These are phyloP conservation scores for Montipora cactus DNA, from an alignment of 64 coral and sea anemone species.

Conservation along the genomic window DNA sequence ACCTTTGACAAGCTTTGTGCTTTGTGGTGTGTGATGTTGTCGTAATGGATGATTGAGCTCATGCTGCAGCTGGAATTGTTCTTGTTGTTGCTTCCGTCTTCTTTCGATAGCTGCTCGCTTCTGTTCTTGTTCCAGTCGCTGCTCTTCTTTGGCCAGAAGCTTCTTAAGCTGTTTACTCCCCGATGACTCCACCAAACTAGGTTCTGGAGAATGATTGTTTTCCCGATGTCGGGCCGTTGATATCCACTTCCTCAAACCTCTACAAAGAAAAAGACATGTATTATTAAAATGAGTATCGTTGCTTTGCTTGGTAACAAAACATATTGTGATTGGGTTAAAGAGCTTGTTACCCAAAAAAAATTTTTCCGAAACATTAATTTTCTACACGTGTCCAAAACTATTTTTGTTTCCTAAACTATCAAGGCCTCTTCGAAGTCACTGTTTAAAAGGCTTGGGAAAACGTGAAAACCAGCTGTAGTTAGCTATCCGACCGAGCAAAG, in stretches of 20 bases:
- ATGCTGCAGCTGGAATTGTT: constrained; percentile 79
- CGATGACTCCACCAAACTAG: neutral
- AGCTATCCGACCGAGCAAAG: too few species aligned
- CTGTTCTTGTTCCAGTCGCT: constrained; percentile 70
- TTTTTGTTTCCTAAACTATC: too few species aligned
- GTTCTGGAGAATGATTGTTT: neutral
- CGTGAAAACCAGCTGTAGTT: too few species aligned
- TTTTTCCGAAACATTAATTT: too few species aligned
- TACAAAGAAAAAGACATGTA: neutral
- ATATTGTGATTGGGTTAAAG: too few species aligned
- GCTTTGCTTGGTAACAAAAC: too few species aligned
- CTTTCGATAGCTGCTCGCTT: constrained; percentile 77
- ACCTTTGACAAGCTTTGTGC: constrained; percentile 59
- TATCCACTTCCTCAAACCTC: constrained; percentile 10
- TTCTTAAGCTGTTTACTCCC: constrained; percentile 81
- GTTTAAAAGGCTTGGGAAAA: too few species aligned
- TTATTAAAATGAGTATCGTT: neutral
- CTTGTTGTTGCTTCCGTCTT: constrained; percentile 83
- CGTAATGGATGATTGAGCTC: constrained; percentile 78
- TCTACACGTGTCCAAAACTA: too few species aligned
- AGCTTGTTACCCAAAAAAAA: too few species aligned
- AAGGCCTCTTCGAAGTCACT: too few species aligned
- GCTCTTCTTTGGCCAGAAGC: constrained; percentile 79
- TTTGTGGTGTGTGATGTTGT: constrained; percentile 65
- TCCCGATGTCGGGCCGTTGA: neutral